Conservation (phyloP, 2,113 vertebrate species). For the Natator depressus region DNA sequence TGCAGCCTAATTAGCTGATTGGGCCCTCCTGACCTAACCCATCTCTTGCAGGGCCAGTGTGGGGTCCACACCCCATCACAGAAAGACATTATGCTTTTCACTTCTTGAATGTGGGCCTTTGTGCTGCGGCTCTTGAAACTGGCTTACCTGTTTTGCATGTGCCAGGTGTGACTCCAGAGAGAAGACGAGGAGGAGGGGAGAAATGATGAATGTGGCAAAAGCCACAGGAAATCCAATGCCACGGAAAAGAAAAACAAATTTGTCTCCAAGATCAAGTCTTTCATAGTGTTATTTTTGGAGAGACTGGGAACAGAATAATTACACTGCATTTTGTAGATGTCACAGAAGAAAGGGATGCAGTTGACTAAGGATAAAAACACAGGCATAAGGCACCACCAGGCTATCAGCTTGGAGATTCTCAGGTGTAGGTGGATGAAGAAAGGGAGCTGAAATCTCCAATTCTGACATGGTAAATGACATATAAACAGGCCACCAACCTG, state of each 20-base stretch:
- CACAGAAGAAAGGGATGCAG: not conserved
- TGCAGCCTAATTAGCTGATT: not conserved
- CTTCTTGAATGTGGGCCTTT: not conserved
- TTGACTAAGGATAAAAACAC: not conserved
- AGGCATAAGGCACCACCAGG: too few relatives aligned
- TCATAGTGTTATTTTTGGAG: not conserved
- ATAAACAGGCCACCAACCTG: accelerated
- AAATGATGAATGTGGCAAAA: not conserved
- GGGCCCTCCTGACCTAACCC: not conserved
- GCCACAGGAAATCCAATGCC: not conserved
- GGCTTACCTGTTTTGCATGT: not conserved
- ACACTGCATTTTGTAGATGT: not conserved
- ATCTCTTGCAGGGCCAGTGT: not conserved
- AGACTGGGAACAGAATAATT: not conserved
- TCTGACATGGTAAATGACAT: not conserved
- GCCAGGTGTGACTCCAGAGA: not conserved
- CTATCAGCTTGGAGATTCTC: not conserved
- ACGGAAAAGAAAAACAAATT: not conserved
- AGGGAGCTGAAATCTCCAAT: not conserved
- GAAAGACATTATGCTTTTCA: not conserved
- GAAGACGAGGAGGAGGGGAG: not conserved
- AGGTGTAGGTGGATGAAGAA: not conserved
- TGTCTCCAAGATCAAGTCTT: too few relatives aligned
- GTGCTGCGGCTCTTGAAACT: not conserved
- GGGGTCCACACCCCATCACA: not conserved